Evolutionary conservation across 2,888 invertebrate genomes (phyloP), one percentile per base, ranked within the genome.

Genomic region (Tenthredo distinguenda): DNA sequence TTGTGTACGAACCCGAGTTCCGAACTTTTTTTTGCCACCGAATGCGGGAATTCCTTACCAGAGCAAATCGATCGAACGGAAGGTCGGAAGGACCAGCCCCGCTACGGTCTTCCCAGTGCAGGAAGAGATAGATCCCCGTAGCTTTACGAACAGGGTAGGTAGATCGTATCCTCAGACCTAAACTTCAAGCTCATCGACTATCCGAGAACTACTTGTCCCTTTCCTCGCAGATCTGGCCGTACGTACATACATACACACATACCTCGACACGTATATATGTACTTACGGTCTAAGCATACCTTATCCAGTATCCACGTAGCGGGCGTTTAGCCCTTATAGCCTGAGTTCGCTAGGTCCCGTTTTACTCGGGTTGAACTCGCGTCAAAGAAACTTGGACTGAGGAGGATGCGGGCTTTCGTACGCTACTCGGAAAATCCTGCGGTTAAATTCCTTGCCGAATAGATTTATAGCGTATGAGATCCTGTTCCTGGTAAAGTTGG

Each of bases 181-280:
- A 81, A 81, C 81, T 81, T 81, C n/a, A 26, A 37, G 26, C 81
- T 62, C 81, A 62, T 58, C 81, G 81, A 81, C 81, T 62, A 81
- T 81, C 58, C 81, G 81, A 81, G 37, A 81, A 81, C 58, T 81
- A 81, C 81, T 81, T 58, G 81, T 58, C 81, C 81, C 81, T 81
- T 81, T 62, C 58, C 62, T 81, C 58, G 58, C 58, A 40, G 37
- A 74, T 43, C 47, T 74, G 15, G 6, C 34, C 31, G 34, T 50
- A 6, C 34, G 34, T 40, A 26, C 62, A 26, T 40, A 26, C 62
- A 26, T 12, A 71, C 37, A 37, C 37, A 26, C 10, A 26, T 26
- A 26, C 72, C 6, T 34, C 37, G 40, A 0, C 5, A 18, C 18
- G 6, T 55, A 26, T 62, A 71, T 10, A 71, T 10, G 31, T 71